phyloP scores from a whole-genome alignment of 1,140 invertebrate species.

The Lysiphlebus fabarum region DNA sequence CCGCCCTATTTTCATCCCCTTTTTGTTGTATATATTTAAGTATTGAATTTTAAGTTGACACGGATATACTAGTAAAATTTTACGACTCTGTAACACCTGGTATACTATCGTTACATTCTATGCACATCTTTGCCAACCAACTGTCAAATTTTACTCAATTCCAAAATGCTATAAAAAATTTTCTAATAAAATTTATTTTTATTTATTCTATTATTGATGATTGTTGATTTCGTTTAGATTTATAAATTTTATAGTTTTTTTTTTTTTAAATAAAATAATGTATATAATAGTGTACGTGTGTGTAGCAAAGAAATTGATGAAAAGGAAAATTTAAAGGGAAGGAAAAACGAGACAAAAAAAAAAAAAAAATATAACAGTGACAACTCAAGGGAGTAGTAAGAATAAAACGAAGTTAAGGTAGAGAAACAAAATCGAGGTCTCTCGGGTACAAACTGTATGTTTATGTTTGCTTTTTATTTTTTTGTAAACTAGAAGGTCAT shows the following conservation, averaged over 20 bases:
- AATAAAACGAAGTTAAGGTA: not conserved
- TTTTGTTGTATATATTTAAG: not conserved
- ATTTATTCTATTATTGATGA: no score
- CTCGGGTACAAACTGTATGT: not conserved
- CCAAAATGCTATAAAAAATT: no score
- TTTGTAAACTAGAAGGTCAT: no score
- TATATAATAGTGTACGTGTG: no score
- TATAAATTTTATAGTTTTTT: no score
- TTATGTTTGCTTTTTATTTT: not conserved
- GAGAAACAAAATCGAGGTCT: not conserved
- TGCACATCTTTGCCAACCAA: not conserved
- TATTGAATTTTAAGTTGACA: not conserved
- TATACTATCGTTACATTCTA: conserved; percentile 5
- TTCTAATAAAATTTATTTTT: no score
- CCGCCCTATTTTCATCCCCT: no score
- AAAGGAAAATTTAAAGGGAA: conserved; percentile 15
- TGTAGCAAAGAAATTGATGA: conserved; percentile 27
- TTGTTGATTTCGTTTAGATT: no score
- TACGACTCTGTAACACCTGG: conserved; percentile 23
- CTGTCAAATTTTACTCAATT: no score
- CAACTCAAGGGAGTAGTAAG: conserved; percentile 6
- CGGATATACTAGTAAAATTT: conserved; percentile 13
- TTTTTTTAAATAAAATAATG: no score
- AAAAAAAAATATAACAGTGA: conserved; percentile 11
- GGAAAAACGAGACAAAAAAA: conserved; percentile 2